A percentile compares a stretch with the other conserved stretches of the same genome.
Conservation (phyloP, 1,140 invertebrate genomes). For the Penaeus indicus region DNA sequence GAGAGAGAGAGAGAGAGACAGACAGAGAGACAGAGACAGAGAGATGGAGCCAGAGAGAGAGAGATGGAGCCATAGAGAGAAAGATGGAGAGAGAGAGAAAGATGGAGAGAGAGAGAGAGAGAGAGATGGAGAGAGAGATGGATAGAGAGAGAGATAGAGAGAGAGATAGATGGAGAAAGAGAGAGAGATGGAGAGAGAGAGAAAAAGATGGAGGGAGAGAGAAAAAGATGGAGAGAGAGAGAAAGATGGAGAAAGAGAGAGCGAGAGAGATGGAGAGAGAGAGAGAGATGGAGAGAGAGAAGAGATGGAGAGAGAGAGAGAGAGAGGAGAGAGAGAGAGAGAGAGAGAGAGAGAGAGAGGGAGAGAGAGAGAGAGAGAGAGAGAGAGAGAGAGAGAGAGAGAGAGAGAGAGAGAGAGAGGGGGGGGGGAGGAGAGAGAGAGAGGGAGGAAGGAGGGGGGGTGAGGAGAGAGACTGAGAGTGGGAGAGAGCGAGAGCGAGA, state of each 20-base stretch:
- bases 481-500: too few relatives aligned
- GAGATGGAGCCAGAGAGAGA: neutral
- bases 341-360: neutral
- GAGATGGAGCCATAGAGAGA: neutral
- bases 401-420: too few relatives aligned
- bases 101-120: neutral
- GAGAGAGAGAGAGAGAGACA: neutral
- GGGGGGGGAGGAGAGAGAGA: too few relatives aligned
- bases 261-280: too few relatives aligned
- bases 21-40: neutral
- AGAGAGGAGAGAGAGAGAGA: neutral
- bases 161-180: slow-evolving; percentile 26
- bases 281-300: neutral
- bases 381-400: too few relatives aligned
- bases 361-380: too few relatives aligned
- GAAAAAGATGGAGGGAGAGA: too few relatives aligned
- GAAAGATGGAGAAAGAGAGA: too few relatives aligned
- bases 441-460: too few relatives aligned
- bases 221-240: too few relatives aligned
- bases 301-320: too few relatives aligned
- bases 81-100: neutral
- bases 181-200: neutral
- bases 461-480: too few relatives aligned
- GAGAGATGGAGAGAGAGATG: neutral
- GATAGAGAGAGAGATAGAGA: slow-evolving; percentile 2